Percentiles rank a stretch among this genome's conserved stretches.
Evolutionary conservation across 2,888 invertebrate genomes (phyloP).

Genomic region (Eupithecia subfuscata): DNA sequence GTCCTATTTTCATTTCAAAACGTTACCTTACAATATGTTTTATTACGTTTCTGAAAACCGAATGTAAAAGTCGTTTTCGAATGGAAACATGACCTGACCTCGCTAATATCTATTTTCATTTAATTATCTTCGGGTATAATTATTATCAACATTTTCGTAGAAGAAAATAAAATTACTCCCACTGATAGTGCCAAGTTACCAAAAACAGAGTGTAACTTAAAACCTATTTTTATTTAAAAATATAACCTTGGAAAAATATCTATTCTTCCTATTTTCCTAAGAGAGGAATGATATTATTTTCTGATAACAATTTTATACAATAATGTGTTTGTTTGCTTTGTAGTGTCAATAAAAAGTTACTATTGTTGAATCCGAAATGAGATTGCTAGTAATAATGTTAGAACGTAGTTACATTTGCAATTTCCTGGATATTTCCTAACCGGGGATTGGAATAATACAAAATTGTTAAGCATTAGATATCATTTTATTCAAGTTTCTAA

Average conservation of each 20-base stretch:
- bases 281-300: not conserved
- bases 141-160: not conserved
- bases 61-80: not conserved
- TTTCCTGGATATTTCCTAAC: conserved; percentile 40
- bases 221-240: not conserved
- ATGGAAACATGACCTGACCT: not conserved
- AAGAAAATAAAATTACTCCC: not conserved
- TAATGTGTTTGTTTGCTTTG: conserved; percentile 36
- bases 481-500: not conserved
- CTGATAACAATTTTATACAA: conserved; percentile 1
- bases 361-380: conserved; percentile 28
- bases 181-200: not conserved
- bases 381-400: conserved; percentile 33
- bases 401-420: conserved; percentile 37
- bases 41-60: not conserved
- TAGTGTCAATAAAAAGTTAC: conserved; percentile 29
- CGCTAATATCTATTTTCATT: not conserved
- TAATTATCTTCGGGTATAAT: not conserved
- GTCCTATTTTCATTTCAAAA: not conserved
- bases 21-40: no score
- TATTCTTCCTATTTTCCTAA: not conserved
- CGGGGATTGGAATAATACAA: conserved; percentile 13
- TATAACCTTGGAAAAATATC: not conserved
- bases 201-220: no score
- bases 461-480: not conserved